Evolutionary conservation across 2,888 invertebrate genomes (phyloP).

Genomic region (Andrena flavipes): DNA sequence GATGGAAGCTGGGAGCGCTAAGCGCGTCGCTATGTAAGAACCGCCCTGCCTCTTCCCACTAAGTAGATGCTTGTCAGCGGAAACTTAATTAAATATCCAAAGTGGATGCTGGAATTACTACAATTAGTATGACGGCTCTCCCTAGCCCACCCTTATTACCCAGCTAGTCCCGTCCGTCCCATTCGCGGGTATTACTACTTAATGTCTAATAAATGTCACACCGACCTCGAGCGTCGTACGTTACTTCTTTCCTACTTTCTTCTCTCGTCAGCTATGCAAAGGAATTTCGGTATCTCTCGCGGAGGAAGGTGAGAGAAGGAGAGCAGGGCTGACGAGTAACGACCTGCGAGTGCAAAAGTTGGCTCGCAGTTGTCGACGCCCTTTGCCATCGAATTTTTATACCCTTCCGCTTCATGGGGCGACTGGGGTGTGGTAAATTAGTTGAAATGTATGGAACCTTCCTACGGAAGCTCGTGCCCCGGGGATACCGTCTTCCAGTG

Average conservation of each 20-base stretch:
- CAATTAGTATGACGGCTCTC: constrained; percentile 84
- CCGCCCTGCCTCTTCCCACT: constrained; percentile 68
- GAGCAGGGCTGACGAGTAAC: constrained; percentile 27
- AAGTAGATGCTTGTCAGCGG: constrained; percentile 83
- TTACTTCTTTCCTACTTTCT: constrained; percentile 72
- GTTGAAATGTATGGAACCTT: constrained; percentile 51
- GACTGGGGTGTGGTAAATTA: constrained; percentile 47
- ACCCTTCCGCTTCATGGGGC: background rate
- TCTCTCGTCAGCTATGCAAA: constrained; percentile 34
- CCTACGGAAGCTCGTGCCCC: constrained; percentile 26
- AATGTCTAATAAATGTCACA: constrained; percentile 84
- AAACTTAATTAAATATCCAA: constrained; percentile 85
- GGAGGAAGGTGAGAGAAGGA: constrained; percentile 1
- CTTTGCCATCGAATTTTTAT: constrained; percentile 42
- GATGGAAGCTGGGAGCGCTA: constrained; percentile 57
- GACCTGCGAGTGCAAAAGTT: constrained; percentile 60
- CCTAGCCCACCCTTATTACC: constrained; percentile 75
- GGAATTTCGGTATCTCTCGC: constrained; percentile 56
- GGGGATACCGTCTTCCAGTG: constrained; percentile 38
- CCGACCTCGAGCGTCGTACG: constrained; percentile 67
- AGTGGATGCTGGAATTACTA: constrained; percentile 84
- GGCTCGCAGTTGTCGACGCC: constrained; percentile 59
- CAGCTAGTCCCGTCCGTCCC: constrained; percentile 77
- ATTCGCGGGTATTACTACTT: constrained; percentile 83
- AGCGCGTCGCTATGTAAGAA: constrained; percentile 69